phyloP scores from a whole-genome alignment of 2,797 vertebrate genomes.

The Danio albolineatus region DNA sequence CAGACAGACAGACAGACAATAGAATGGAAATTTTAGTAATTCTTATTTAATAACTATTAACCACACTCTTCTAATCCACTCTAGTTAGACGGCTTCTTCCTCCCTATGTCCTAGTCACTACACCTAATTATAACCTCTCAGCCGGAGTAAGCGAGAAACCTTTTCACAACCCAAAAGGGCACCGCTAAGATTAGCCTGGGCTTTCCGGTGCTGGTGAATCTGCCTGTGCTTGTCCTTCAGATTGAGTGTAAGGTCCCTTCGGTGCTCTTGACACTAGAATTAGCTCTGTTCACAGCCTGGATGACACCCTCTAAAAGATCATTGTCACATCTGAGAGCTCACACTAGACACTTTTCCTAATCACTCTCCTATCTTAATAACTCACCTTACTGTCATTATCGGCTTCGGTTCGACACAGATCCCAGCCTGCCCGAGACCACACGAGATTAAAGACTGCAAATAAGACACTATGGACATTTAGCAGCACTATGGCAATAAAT shows the following conservation, averaged over 20 bases:
- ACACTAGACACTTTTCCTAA: slow-evolving; percentile 53
- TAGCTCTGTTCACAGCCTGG: slow-evolving; percentile 58
- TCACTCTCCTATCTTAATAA: slow-evolving; percentile 50
- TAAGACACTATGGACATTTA: neutral
- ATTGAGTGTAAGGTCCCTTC: slow-evolving; percentile 24
- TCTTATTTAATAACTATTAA: too few relatives aligned
- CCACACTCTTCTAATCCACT: neutral
- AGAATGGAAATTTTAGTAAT: too few relatives aligned
- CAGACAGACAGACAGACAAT: too few relatives aligned
- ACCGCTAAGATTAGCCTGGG: slow-evolving; percentile 43
- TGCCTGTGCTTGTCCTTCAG: slow-evolving; percentile 51
- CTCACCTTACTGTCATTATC: slow-evolving; percentile 52
- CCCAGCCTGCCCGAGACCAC: slow-evolving; percentile 50
- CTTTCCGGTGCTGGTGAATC: slow-evolving; percentile 29
- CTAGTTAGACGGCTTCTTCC: neutral
- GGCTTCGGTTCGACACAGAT: slow-evolving; percentile 55
- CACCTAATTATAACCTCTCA: slow-evolving; percentile 48
- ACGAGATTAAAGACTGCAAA: slow-evolving; percentile 27
- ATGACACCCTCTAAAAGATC: slow-evolving; percentile 55
- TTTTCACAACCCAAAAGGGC: slow-evolving; percentile 45
- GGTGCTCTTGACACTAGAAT: slow-evolving; percentile 47
- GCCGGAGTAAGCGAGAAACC: slow-evolving; percentile 31
- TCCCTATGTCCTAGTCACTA: slow-evolving; percentile 23
- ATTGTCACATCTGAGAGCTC: slow-evolving; percentile 56
- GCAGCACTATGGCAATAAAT: neutral